phyloP scores from a whole-genome alignment of 2,113 vertebrate species.

The Malurus melanocephalus region DNA sequence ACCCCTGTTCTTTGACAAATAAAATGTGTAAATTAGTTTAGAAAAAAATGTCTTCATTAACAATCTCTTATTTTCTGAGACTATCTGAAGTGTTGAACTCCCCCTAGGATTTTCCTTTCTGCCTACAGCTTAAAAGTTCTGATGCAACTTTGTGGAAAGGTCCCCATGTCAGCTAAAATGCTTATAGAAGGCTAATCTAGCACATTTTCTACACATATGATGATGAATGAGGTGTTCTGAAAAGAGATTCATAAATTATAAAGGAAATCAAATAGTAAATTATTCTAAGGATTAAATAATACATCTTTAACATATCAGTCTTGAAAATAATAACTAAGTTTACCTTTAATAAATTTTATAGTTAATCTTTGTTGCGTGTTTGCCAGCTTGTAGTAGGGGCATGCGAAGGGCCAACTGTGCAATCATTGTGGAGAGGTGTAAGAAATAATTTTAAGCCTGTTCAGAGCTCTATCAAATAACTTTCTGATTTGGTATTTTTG shows the following conservation, averaged over 20 bases:
- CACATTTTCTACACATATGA: neutral
- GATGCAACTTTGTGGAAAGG: neutral
- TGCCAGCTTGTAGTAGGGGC: neutral
- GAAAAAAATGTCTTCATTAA: neutral
- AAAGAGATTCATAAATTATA: neutral
- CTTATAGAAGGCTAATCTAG: neutral
- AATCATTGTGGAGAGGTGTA: neutral
- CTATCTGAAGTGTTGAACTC: neutral
- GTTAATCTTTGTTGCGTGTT: neutral
- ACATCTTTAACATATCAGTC: neutral
- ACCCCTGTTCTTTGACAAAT: neutral
- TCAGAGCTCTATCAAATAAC: neutral
- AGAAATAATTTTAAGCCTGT: neutral
- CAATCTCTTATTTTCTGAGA: constrained; percentile 20
- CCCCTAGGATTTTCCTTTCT: neutral
- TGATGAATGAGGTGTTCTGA: neutral
- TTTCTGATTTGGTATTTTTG: neutral
- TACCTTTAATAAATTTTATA: neutral
- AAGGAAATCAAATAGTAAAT: neutral
- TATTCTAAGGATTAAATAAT: neutral
- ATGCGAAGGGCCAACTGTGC: neutral
- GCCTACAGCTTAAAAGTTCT: neutral
- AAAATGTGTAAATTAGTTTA: constrained; percentile 10
- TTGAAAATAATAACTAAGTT: neutral
- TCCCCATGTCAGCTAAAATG: neutral